Percentiles rank a stretch among this genome's conserved stretches.
Evolutionary conservation across 2,113 vertebrate species (phyloP).

Genomic region (Choloepus hoffmanni): DNA sequence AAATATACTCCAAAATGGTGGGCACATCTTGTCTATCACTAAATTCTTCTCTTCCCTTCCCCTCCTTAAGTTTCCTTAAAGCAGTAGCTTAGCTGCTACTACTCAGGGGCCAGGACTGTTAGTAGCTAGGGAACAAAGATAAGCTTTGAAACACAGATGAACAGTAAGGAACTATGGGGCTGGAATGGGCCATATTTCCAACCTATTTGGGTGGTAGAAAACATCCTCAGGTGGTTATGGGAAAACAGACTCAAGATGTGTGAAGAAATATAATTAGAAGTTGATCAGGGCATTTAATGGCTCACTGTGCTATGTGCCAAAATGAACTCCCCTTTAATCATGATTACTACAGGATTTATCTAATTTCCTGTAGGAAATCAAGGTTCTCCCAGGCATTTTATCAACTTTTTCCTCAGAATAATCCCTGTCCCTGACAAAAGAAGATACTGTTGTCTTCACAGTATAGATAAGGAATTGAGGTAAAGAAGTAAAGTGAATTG

Average conservation of each 20-base stretch:
- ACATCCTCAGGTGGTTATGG: background rate
- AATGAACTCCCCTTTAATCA: conserved; percentile 50
- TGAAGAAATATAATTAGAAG: conserved; percentile 57
- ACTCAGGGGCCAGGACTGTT: background rate
- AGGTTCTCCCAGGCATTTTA: conserved; percentile 63
- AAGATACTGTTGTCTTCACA: conserved; percentile 63
- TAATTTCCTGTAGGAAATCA: conserved; percentile 65
- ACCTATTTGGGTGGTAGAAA: background rate
- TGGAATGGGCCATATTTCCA: background rate
- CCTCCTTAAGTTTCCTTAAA: background rate
- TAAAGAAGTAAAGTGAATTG: conserved; percentile 39
- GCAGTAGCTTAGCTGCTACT: background rate
- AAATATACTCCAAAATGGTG: background rate
- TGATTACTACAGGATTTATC: conserved; percentile 64
- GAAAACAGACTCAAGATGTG: background rate
- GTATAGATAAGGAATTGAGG: conserved; percentile 70
- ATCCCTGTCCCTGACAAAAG: conserved; percentile 75
- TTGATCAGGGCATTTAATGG: conserved; percentile 46
- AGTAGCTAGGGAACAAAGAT: background rate
- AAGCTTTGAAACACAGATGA: background rate
- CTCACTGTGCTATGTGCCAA: conserved; percentile 44
- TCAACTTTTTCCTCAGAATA: conserved; percentile 64
- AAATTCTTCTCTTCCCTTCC: background rate
- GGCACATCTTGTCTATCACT: background rate
- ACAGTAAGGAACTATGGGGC: background rate